Percentiles rank a stretch among this genome's conserved stretches.
phyloP scores from a whole-genome alignment of 2,113 vertebrate species.

The Myodes glareolus region DNA sequence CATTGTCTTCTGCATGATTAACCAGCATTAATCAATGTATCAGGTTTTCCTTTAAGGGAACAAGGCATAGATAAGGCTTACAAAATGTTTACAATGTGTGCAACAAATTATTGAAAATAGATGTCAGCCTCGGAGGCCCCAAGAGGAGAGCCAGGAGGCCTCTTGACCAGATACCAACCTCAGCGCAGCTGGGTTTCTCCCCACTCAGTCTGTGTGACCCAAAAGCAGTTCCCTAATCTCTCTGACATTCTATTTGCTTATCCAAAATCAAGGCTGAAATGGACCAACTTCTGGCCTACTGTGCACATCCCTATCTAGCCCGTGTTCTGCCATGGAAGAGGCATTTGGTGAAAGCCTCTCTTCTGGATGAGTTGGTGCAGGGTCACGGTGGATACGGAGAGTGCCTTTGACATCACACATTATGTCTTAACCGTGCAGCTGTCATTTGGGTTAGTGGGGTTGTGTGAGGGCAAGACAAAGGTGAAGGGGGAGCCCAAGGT shows the following conservation, averaged over 20 bases:
- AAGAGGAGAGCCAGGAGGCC: not conserved
- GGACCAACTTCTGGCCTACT: not conserved
- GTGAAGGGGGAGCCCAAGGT: not conserved
- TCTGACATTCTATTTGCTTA: not conserved
- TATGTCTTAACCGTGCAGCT: not conserved
- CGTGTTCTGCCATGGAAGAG: not conserved
- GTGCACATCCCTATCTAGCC: not conserved
- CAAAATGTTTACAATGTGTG: not conserved
- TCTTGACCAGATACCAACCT: not conserved
- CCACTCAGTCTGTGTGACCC: not conserved
- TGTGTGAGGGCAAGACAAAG: not conserved
- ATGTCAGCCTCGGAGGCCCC: not conserved
- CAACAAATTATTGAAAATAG: not conserved
- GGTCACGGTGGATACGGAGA: not conserved
- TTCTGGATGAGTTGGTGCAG: not conserved
- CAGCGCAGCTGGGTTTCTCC: not conserved
- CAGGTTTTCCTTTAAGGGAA: not conserved
- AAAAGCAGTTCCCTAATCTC: not conserved
- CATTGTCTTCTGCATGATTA: not conserved
- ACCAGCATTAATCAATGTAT: not conserved
- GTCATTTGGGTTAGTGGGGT: not conserved
- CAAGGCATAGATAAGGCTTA: not conserved
- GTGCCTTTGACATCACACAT: not conserved
- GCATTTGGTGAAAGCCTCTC: not conserved
- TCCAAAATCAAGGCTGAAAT: not conserved